Base-by-base conservation (phyloP, 2,888 invertebrate species). In the Papilio protenor region DNA sequence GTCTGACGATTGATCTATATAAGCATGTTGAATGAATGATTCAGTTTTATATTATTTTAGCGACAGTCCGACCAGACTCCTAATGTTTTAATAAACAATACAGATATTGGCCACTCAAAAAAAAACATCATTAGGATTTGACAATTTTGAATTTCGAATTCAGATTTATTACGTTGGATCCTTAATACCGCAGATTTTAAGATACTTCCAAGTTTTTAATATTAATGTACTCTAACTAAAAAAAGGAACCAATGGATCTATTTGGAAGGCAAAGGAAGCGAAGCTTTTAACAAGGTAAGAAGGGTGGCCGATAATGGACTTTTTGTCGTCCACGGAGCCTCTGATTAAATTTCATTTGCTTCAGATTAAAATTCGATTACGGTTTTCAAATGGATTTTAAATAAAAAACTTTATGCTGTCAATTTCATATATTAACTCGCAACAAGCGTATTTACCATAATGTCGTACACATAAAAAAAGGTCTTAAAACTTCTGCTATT, bases 251-350 rank as follows among this genome's bases (percentile, higher is more conserved):
- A 80, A 83, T 81, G 82, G 83, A 83, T 85, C 84, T 82, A 82
- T 82, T 77, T 64, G 72, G 52, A 76, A 72, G 92, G 91, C 90
- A 92, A 91, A 90, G 90, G 88, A 88, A 88, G 84, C 83, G 85
- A 84, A 84, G 84, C 85, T 87, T 87, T 88, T 90, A 92, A 90
- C 90, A 88, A 90, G 92, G 92, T 93, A 92, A 87, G 88, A 83
- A 83, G 85, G 86, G 83, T 84, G 83, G 81, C 81, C 85, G 86
- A 88, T 92, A 92, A 92, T 92, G 88, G 90, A 83, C 88, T 90
- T 91, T 92, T 91, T 91, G 90, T 89, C 86, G 88, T 85, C 84
- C 83, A 85, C 87, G 86, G 84, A 85, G 84, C 81, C 85, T 83
- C 77, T 87, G 89, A 90, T 92, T 90, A 91, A 90, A 92, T 71